A percentile compares a stretch with the other conserved stretches of the same genome.
Evolutionary conservation across 2,888 invertebrate species (phyloP).

Genomic region (Melitaea athalia): DNA sequence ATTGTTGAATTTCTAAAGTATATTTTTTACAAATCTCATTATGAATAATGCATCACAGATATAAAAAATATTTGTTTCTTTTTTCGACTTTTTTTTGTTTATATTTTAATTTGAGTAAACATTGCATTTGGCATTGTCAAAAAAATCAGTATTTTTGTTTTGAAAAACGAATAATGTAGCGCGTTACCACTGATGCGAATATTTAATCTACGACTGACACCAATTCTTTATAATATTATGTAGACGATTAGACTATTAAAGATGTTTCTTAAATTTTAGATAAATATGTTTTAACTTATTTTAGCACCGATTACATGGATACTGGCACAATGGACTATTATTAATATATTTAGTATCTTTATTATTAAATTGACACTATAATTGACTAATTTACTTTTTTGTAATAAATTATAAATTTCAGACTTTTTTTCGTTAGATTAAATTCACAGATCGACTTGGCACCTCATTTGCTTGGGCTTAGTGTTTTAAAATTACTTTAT

Average conservation of each 20-base stretch:
- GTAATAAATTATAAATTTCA: too few relatives aligned
- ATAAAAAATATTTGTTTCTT: background rate
- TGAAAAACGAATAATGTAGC: conserved; percentile 33
- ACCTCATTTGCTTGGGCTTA: too few relatives aligned
- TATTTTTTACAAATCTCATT: conserved; percentile 10
- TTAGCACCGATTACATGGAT: conserved; percentile 31
- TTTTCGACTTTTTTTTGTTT: background rate
- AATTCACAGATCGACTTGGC: too few relatives aligned
- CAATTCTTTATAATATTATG: conserved; percentile 60
- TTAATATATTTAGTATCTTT: background rate
- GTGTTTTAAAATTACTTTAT: too few relatives aligned
- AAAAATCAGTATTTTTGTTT: background rate
- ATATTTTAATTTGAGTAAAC: background rate
- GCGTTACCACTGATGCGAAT: conserved; percentile 52
- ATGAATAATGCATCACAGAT: background rate
- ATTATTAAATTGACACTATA: background rate
- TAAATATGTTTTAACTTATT: conserved; percentile 48
- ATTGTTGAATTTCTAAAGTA: conserved; percentile 14
- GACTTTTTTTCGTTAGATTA: too few relatives aligned
- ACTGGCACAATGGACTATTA: conserved; percentile 11
- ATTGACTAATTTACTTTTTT: too few relatives aligned
- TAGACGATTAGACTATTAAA: conserved; percentile 70
- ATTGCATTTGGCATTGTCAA: background rate
- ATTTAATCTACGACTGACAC: conserved; percentile 62
- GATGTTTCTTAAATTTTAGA: conserved; percentile 54